These are phyloP conservation scores for Drosophila barbarae DNA, from an alignment of 2,888 invertebrate genomes.

Conservation along the genomic window DNA sequence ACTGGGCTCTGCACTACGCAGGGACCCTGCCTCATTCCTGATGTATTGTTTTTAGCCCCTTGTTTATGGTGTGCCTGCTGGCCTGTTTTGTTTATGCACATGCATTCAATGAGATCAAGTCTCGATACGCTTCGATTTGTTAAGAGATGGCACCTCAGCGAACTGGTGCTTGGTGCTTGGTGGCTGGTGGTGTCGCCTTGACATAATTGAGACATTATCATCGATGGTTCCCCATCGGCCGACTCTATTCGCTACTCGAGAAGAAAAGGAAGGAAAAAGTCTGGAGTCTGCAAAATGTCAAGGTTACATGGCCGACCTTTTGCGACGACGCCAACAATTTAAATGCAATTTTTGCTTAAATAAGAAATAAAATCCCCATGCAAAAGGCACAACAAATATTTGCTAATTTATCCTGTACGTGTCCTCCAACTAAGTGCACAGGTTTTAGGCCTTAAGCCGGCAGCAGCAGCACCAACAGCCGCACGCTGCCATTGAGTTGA, in stretches of 20 bases:
- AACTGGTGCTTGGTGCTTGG: not conserved
- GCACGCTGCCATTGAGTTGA: slow-evolving; percentile 26
- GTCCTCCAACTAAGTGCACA: slow-evolving; percentile 75
- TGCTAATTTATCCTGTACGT: slow-evolving; percentile 77
- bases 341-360: slow-evolving; percentile 75
- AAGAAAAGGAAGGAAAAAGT: slow-evolving; percentile 6
- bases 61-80: slow-evolving; percentile 60
- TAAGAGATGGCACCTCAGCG: slow-evolving; percentile 33
- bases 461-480: not conserved
- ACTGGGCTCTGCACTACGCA: slow-evolving; percentile 56
- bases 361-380: slow-evolving; percentile 70
- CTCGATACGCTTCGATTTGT: slow-evolving; percentile 43
- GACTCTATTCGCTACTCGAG: slow-evolving; percentile 26
- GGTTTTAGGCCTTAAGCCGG: slow-evolving; percentile 52
- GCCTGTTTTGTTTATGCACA: slow-evolving; percentile 60
- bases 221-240: slow-evolving; percentile 31
- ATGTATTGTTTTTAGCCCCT: slow-evolving; percentile 63
- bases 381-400: slow-evolving; percentile 68
- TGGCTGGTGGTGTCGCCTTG: slow-evolving; percentile 51
- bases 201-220: slow-evolving; percentile 77
- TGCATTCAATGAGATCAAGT: slow-evolving; percentile 40
- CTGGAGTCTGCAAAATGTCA: slow-evolving; percentile 62
- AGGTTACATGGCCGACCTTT: slow-evolving; percentile 71
- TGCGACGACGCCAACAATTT: slow-evolving; percentile 63
- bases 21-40: slow-evolving; percentile 39